Conservation (phyloP, 2,113 vertebrate species). For the Ochotona princeps region DNA sequence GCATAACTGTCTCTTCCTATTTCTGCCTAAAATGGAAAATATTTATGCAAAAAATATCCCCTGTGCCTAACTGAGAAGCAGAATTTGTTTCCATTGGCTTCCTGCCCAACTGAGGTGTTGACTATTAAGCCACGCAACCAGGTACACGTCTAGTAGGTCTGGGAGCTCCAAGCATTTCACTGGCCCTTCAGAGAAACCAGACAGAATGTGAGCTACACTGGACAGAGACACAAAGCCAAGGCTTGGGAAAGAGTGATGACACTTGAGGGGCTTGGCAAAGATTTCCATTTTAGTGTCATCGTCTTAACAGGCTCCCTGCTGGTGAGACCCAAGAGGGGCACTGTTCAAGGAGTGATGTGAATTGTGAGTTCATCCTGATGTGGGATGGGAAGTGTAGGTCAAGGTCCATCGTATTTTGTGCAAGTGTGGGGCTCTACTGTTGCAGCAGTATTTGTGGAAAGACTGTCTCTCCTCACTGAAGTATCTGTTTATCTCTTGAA, state of each 20-base stretch:
- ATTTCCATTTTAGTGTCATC: not conserved
- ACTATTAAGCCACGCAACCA: not conserved
- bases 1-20: not conserved
- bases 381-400: not conserved
- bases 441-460: not conserved
- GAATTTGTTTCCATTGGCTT: constrained; percentile 48
- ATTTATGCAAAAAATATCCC: not conserved
- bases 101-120: not conserved
- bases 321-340: not conserved
- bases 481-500: not conserved
- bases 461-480: not conserved
- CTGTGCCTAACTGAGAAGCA: constrained; percentile 26
- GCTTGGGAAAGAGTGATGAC: not conserved
- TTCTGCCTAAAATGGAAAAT: constrained; percentile 36
- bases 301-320: not conserved
- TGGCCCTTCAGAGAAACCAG: not conserved
- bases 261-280: not conserved
- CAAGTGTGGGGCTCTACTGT: not conserved
- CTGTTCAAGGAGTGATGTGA: not conserved
- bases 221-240: not conserved
- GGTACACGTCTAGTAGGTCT: not conserved
- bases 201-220: not conserved
- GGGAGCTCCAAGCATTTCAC: not conserved
- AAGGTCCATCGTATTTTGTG: not conserved
- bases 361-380: not conserved